These are phyloP conservation scores for Macrotrachela quadricornifera DNA, from an alignment of 1,140 invertebrate species.

Conservation along the genomic window DNA sequence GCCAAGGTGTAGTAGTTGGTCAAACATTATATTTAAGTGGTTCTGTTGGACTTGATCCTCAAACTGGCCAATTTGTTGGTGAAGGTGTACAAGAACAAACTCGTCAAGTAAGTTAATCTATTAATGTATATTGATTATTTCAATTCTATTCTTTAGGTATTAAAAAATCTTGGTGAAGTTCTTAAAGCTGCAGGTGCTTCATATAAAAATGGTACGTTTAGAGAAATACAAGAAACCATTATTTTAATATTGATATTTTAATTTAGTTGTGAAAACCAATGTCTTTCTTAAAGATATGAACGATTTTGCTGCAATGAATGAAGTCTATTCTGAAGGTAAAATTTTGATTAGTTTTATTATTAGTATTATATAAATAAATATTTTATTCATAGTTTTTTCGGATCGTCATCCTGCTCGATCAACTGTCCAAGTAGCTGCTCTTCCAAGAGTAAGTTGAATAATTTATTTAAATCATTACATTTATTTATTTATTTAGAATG, in stretches of 20 bases:
- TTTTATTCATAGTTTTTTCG: no score
- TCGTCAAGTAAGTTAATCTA: slow-evolving; percentile 29
- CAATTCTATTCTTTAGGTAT: slow-evolving; percentile 9
- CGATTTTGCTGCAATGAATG: slow-evolving; percentile 55
- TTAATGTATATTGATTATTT: no score
- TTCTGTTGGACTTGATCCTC: slow-evolving; percentile 50
- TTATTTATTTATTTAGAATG: background rate
- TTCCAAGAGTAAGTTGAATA: slow-evolving; percentile 39
- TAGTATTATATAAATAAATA: no score
- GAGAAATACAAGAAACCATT: no score
- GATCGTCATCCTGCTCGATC: slow-evolving; percentile 45
- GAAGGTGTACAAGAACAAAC: slow-evolving; percentile 50
- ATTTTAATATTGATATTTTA: no score
- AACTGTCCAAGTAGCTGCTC: slow-evolving; percentile 45
- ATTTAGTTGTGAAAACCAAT: slow-evolving; percentile 52
- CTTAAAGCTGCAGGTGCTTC: slow-evolving; percentile 48
- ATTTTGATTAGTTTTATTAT: slow-evolving; percentile 26
- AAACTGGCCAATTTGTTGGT: slow-evolving; percentile 42
- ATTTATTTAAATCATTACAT: no score
- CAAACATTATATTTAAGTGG: slow-evolving; percentile 65
- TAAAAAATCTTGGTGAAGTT: slow-evolving; percentile 52
- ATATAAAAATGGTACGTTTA: slow-evolving; percentile 35
- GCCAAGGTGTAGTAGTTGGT: slow-evolving; percentile 56
- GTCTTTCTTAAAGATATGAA: slow-evolving; percentile 56
- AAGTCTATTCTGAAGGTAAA: slow-evolving; percentile 61